These are phyloP conservation scores for Triplophysa siluroides DNA, from an alignment of 2,113 vertebrate species.

Conservation along the genomic window DNA sequence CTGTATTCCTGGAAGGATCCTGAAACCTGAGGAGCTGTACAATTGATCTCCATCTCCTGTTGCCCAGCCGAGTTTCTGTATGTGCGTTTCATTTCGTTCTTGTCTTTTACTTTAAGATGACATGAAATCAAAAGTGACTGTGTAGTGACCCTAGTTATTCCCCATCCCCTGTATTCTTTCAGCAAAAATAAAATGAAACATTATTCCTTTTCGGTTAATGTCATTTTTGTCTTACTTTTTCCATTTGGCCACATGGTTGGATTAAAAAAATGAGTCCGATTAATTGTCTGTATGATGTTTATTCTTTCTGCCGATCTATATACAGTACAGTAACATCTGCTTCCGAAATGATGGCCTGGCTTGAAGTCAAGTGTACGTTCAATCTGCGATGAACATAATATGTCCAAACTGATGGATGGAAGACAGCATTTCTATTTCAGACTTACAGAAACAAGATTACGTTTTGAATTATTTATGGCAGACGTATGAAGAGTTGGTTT, in stretches of 20 bases:
- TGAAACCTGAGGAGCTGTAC: slow-evolving; percentile 39
- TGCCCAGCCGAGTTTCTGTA: not conserved
- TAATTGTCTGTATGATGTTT: not conserved
- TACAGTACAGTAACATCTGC: not conserved
- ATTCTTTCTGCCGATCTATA: not conserved
- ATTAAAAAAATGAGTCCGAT: no score
- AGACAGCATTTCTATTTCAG: not conserved
- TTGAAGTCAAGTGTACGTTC: not conserved
- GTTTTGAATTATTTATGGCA: not conserved
- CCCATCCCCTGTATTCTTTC: no score
- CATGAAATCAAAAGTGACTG: not conserved
- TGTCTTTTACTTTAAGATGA: not conserved
- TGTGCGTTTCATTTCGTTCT: not conserved
- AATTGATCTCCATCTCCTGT: slow-evolving; percentile 37
- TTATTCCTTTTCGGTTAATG: no score
- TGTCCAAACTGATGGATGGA: not conserved
- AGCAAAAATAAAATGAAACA: no score
- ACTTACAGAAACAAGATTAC: not conserved
- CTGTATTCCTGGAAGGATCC: slow-evolving; percentile 28
- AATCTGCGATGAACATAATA: slow-evolving; percentile 8
- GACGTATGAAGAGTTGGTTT: not conserved
- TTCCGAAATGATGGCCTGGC: slow-evolving; percentile 10
- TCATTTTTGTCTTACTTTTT: no score
- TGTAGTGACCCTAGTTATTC: no score
- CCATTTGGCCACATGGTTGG: no score